Base-by-base conservation (phyloP, 2,113 vertebrate species). In the Scolopax mira region DNA sequence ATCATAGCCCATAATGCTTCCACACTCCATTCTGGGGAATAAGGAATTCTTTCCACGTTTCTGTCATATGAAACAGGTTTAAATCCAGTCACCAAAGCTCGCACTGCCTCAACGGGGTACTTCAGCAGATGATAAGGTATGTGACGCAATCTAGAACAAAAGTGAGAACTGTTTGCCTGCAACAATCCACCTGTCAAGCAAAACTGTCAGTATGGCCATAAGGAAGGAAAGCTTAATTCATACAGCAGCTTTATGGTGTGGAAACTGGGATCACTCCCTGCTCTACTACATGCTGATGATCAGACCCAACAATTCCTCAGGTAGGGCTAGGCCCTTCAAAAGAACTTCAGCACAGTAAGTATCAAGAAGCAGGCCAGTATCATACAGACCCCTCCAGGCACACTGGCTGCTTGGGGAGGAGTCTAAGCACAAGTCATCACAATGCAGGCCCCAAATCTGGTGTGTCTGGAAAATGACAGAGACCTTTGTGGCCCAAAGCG, bases 1-100 rank as follows among this genome's bases (percentile, higher is more conserved):
- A 98, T 96, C 98, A 99, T 99, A 15, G 98, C 89, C 97, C 97
- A 97, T 41, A 98, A 12, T 1, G 99, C 98, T 79, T 98, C 98
- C 93, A 99, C 52, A n/a, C 98, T 99, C 99, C 99, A 99, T 46
- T 97, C 94, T 1, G 98, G 99, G 75, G 97, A 96, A 74, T 99
- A 99, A 4, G 98, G 98, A 94, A 99, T 97, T 84, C 98, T 96
- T 13, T 96, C 61, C 48, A 78, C 52, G 1, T 97, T 85, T 18
- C 44, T 54, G 21, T 91, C 86, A 67, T n/a, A 85, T 10, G 65
- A 52, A 6, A 98, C 96, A 25, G 99, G 98, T 93, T 98, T 99
- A 94, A 99, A 98, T 44, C 99, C 99, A 24, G 97, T 97, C 73
- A 99, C 83, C 35, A 96, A 93, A 14, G 98, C 99, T 92, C 97